Conservation (phyloP, 1,140 invertebrate species). For the Drosophila mauritiana region DNA sequence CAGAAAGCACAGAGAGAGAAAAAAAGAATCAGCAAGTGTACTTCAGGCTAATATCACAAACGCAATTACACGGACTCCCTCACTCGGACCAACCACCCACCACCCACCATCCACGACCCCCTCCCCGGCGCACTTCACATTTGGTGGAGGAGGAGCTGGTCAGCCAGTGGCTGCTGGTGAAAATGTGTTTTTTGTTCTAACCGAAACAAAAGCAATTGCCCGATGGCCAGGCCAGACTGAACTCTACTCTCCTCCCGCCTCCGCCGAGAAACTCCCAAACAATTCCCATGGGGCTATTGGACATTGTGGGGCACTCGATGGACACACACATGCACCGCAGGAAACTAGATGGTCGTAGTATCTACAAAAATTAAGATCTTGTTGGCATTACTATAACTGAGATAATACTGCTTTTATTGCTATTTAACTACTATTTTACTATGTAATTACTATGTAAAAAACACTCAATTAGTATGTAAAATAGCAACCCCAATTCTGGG, state of each 20-base stretch:
- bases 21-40: constrained; percentile 55
- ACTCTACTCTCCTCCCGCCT: constrained; percentile 13
- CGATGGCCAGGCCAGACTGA: constrained; percentile 45
- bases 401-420: too few relatives aligned
- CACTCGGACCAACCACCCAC: constrained; percentile 1
- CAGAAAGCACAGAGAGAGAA: not conserved
- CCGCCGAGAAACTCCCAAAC: not conserved
- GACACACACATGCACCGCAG: constrained; percentile 24
- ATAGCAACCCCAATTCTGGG: not conserved
- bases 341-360: not conserved
- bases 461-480: not conserved
- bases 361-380: not conserved
- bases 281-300: constrained; percentile 59
- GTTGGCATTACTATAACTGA: too few relatives aligned
- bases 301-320: constrained; percentile 68
- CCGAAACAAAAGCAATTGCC: constrained; percentile 76
- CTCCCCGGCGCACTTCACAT: not conserved
- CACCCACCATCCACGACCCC: not conserved
- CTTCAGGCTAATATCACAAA: constrained; percentile 83
- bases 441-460: too few relatives aligned
- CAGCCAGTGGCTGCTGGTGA: constrained; percentile 10
- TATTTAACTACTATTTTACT: too few relatives aligned
- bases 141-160: not conserved
- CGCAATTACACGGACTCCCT: constrained; percentile 74
- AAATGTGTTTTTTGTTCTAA: constrained; percentile 60